phyloP scores from a whole-genome alignment of 1,140 invertebrate genomes.

The Lepidurus packardi region DNA sequence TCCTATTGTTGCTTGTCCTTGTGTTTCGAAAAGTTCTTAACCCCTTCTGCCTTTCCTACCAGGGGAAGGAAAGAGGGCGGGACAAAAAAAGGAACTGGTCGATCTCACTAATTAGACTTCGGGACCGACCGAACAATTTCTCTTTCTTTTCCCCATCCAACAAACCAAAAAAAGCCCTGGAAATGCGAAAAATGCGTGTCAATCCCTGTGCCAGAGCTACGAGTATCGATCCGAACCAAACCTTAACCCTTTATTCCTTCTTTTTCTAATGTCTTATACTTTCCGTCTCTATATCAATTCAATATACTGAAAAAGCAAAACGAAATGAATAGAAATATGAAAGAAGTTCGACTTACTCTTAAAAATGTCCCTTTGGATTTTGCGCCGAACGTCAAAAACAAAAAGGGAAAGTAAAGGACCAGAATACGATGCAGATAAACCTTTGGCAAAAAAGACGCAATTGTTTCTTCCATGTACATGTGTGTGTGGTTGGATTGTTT shows the following conservation, averaged over 20 bases:
- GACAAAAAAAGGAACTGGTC: no score
- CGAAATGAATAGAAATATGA: background rate
- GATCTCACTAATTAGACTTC: background rate
- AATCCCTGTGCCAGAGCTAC: background rate
- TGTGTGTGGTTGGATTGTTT: background rate
- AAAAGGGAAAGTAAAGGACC: background rate
- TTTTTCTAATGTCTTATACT: background rate
- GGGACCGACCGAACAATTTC: background rate
- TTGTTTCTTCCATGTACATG: background rate
- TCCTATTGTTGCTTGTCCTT: background rate
- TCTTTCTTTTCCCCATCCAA: background rate
- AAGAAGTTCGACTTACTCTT: background rate
- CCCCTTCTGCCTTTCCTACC: background rate
- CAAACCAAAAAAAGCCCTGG: no score
- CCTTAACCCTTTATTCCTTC: slow-evolving; percentile 1
- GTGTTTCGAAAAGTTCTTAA: background rate
- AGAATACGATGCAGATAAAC: slow-evolving; percentile 11
- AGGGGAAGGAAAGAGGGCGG: background rate
- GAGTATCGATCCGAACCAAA: background rate
- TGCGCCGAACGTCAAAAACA: background rate
- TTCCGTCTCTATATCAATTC: background rate
- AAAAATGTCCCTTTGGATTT: background rate
- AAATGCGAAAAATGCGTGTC: background rate
- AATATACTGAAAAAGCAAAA: background rate
- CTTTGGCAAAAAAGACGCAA: slow-evolving; percentile 21